phyloP scores from a whole-genome alignment of 2,888 invertebrate species.

The Lathronympha strigana region DNA sequence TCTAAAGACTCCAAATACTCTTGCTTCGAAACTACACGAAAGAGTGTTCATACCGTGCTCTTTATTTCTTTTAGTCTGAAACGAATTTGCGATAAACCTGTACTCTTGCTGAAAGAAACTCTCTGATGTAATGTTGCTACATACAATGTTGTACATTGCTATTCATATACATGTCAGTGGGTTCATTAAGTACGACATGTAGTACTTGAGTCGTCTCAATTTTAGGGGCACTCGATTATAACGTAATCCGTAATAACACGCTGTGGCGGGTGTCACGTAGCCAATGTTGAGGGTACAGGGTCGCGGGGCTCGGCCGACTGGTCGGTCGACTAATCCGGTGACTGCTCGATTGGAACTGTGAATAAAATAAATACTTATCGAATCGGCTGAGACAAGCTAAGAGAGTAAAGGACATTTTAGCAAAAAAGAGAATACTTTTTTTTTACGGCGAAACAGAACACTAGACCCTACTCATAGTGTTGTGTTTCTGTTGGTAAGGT shows the following conservation, averaged over 20 bases:
- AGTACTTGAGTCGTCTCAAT: constrained; percentile 31
- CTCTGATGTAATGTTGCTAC: neutral
- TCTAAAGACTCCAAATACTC: too few species aligned
- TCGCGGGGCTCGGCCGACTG: neutral
- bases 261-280: constrained; percentile 45
- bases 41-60: neutral
- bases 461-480: too few species aligned
- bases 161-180: constrained; percentile 10
- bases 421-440: too few species aligned
- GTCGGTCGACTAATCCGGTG: neutral
- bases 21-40: constrained; percentile 6
- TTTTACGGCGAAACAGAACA: too few species aligned
- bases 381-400: too few species aligned
- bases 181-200: constrained; percentile 35
- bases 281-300: constrained; percentile 36
- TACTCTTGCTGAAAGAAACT: neutral
- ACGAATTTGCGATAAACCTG: constrained; percentile 1
- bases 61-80: neutral
- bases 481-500: too few species aligned
- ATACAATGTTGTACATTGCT: neutral
- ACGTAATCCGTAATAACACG: constrained; percentile 66
- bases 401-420: too few species aligned
- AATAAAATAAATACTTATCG: too few species aligned
- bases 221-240: constrained; percentile 54
- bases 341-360: neutral